phyloP scores from a whole-genome alignment of 2,888 invertebrate genomes.

The Thera obeliscata region DNA sequence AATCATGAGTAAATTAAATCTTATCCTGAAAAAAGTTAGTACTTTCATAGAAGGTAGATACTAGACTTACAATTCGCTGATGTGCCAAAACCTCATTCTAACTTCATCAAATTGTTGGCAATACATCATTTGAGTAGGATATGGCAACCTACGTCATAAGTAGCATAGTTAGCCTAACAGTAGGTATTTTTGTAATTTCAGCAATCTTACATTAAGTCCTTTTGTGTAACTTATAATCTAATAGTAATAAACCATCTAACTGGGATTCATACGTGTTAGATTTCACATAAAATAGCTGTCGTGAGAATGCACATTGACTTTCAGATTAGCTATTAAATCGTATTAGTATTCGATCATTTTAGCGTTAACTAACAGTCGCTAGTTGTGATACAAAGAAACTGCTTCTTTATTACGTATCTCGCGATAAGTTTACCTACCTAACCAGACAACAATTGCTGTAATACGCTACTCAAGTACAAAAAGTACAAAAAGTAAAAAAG shows the following conservation, averaged over 20 bases:
- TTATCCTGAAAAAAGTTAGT: conserved; percentile 6
- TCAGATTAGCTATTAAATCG: conserved; percentile 59
- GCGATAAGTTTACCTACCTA: neutral
- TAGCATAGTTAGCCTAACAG: conserved; percentile 40
- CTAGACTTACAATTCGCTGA: conserved; percentile 36
- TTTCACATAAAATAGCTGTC: conserved; percentile 62
- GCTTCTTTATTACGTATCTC: neutral
- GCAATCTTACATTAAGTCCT: conserved; percentile 44
- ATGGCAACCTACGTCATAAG: conserved; percentile 42
- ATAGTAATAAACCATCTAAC: conserved; percentile 57
- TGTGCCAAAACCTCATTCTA: conserved; percentile 70
- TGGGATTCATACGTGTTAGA: conserved; percentile 62
- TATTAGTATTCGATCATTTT: conserved; percentile 72
- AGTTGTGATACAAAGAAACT: conserved; percentile 10
- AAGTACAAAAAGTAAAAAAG: too few species aligned
- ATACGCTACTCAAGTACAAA: neutral
- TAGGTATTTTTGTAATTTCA: conserved; percentile 42
- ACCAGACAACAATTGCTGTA: neutral
- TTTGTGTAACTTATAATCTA: conserved; percentile 30
- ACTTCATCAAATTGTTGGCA: conserved; percentile 51
- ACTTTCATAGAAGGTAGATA: conserved; percentile 16
- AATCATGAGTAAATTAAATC: neutral
- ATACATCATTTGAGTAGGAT: conserved; percentile 48
- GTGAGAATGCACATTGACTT: conserved; percentile 61
- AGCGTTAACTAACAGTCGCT: conserved; percentile 60